Conservation (phyloP, 2,888 invertebrate genomes). For the Parapristionchus giblindavisi region DNA sequence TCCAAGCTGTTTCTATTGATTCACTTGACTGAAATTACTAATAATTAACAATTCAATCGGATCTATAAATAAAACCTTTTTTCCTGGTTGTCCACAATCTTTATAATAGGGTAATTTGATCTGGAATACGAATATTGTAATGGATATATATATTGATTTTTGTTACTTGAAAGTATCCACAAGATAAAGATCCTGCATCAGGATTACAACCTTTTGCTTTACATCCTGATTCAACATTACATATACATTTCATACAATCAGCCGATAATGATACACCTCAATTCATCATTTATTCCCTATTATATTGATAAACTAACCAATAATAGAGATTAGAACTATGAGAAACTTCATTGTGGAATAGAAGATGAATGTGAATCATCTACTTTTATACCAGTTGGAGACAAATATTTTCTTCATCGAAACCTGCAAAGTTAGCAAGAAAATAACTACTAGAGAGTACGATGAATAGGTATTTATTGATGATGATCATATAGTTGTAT, state of each 20-base stretch:
- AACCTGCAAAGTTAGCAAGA: too few species aligned
- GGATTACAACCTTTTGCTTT: slow-evolving; percentile 14
- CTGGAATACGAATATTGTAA: too few species aligned
- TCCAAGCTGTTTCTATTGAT: slow-evolving; percentile 48
- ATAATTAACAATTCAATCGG: neutral
- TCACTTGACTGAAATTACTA: slow-evolving; percentile 38
- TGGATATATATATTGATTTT: neutral
- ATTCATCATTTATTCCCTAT: neutral
- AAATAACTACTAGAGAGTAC: too few species aligned
- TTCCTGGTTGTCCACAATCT: slow-evolving; percentile 59
- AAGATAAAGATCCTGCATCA: neutral
- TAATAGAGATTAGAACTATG: neutral
- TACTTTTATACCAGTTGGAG: too few species aligned
- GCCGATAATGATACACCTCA: slow-evolving; percentile 24
- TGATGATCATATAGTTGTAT: too few species aligned
- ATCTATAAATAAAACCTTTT: slow-evolving; percentile 27
- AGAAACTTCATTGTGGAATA: neutral
- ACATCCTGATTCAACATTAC: slow-evolving; percentile 15
- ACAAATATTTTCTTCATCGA: too few species aligned
- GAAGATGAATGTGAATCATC: neutral
- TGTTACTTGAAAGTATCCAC: slow-evolving; percentile 19
- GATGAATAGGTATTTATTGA: too few species aligned
- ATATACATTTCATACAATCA: slow-evolving; percentile 21
- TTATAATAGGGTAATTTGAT: slow-evolving; percentile 69
- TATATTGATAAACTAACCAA: neutral